Evolutionary conservation across 2,888 invertebrate species (phyloP).

Genomic region (Heliconius sara): DNA sequence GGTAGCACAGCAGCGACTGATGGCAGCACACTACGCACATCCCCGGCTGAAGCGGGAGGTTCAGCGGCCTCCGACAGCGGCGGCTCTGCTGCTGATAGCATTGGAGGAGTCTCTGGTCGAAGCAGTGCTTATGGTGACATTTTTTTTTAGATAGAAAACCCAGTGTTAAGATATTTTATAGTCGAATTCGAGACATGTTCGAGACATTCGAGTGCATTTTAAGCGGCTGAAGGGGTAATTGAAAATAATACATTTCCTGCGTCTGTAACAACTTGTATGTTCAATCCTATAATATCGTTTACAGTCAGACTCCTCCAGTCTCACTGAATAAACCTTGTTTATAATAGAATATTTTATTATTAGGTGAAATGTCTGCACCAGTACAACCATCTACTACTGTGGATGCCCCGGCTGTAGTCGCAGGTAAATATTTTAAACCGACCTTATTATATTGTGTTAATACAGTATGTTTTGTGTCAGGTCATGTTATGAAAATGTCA

Average conservation of each 20-base stretch:
- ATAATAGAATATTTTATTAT: not conserved
- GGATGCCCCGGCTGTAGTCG: conserved; percentile 61
- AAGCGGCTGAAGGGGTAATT: too few species aligned
- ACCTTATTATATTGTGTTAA: not conserved
- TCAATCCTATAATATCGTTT: too few species aligned
- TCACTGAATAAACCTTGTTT: not conserved
- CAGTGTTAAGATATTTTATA: too few species aligned
- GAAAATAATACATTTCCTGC: too few species aligned
- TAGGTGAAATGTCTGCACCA: conserved; percentile 75
- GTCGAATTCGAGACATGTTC: too few species aligned
- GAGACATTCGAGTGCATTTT: too few species aligned
- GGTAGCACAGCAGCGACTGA: conserved; percentile 98
- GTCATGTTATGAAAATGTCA: not conserved
- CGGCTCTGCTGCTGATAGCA: conserved; percentile 95
- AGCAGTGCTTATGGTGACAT: conserved; percentile 92
- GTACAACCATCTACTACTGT: conserved; percentile 60
- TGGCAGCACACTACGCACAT: conserved; percentile 92
- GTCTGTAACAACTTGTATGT: too few species aligned
- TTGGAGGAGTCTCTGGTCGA: conserved; percentile 96
- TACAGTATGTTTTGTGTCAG: not conserved
- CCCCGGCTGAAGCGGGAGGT: conserved; percentile 75
- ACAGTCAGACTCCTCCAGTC: too few species aligned
- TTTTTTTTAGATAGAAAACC: not conserved
- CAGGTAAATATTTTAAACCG: conserved; percentile 65
- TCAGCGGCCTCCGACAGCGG: conserved; percentile 93